Percentiles rank a stretch among this genome's conserved stretches.
Evolutionary conservation across 2,113 vertebrate species (phyloP).

Genomic region (Saguinus imperator): DNA sequence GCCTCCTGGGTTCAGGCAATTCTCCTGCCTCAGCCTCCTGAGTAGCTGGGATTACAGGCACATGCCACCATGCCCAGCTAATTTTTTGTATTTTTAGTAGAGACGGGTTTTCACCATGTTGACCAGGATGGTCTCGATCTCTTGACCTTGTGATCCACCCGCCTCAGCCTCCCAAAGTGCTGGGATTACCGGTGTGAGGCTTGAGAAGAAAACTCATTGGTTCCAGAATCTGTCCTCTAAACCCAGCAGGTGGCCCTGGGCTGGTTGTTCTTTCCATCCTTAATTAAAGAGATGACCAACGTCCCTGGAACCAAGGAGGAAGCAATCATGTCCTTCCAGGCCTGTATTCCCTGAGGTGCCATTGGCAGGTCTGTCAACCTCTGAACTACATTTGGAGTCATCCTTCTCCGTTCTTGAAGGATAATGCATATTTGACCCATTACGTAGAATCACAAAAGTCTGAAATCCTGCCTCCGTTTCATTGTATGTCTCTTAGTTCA

Average conservation of each 20-base stretch:
- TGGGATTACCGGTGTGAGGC: too few species aligned
- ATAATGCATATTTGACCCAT: not conserved
- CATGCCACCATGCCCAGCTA: too few species aligned
- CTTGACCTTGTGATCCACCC: too few species aligned
- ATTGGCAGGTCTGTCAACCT: not conserved
- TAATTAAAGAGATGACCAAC: too few species aligned
- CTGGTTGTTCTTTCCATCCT: too few species aligned
- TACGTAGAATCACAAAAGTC: not conserved
- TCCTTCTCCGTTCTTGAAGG: not conserved
- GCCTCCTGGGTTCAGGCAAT: too few species aligned
- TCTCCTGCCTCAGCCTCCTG: too few species aligned
- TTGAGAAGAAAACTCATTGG: not conserved
- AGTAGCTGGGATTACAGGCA: too few species aligned
- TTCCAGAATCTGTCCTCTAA: not conserved
- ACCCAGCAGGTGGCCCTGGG: not conserved
- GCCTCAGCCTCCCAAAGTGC: too few species aligned
- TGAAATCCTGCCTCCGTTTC: not conserved
- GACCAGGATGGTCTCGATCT: too few species aligned
- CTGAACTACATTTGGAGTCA: not conserved
- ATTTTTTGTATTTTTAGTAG: too few species aligned
- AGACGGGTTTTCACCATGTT: too few species aligned
- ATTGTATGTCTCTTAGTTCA: not conserved
- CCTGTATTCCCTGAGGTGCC: rapidly evolving
- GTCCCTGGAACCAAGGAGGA: not conserved
- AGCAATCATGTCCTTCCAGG: not conserved